phyloP scores from a whole-genome alignment of 2,888 invertebrate genomes.

The Odontomyia ornata region DNA sequence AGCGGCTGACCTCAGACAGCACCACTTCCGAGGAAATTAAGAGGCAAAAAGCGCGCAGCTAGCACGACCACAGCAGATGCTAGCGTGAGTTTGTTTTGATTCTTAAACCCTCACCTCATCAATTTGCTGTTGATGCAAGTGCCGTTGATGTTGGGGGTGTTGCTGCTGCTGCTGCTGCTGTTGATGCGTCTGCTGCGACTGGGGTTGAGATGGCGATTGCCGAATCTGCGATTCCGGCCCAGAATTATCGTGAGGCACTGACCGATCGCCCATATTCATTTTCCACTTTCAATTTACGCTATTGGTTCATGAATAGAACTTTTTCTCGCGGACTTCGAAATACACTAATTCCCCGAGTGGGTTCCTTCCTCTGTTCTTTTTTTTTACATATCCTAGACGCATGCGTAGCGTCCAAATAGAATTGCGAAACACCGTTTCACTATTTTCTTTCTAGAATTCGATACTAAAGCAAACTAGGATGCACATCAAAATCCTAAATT shows the following conservation, averaged over 20 bases:
- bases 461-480: background rate
- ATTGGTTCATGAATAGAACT: background rate
- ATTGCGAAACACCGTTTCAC: background rate
- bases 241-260: conserved; percentile 20
- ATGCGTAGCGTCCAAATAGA: conserved; percentile 22
- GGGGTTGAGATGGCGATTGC: conserved; percentile 23
- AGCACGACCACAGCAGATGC: too few species aligned
- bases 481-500: background rate
- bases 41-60: too few species aligned
- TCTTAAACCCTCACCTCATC: conserved; percentile 60
- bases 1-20: too few species aligned
- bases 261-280: conserved; percentile 11
- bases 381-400: conserved; percentile 20
- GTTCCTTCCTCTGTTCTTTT: conserved; percentile 10
- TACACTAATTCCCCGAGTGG: conserved; percentile 22
- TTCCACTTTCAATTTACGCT: background rate
- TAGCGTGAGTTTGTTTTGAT: conserved; percentile 14
- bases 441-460: background rate
- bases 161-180: conserved; percentile 58
- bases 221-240: conserved; percentile 28
- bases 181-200: conserved; percentile 56
- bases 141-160: conserved; percentile 50
- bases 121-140: conserved; percentile 59
- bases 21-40: too few species aligned
- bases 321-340: background rate